Base-by-base conservation (phyloP, 2,113 vertebrate species). In the Archocentrus centrarchus region DNA sequence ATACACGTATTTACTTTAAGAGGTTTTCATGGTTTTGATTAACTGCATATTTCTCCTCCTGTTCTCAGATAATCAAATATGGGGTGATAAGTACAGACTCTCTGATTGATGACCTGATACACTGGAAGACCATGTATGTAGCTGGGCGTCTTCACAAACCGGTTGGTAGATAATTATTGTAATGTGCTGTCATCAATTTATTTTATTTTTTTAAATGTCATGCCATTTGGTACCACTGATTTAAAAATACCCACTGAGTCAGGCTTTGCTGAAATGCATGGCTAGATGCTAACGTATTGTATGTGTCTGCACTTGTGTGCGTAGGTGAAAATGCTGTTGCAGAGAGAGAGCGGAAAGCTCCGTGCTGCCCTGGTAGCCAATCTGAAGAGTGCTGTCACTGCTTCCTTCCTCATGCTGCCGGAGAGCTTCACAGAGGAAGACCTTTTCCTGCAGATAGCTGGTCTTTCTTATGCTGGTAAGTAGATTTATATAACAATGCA, bases 101-200 rank as follows among this genome's bases (percentile, higher is more conserved):
- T 17, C 93, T 99, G 81, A 96, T 98, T 44, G 96, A 98, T 18
- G 98, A 99, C 88, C 95, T 99, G 57, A 90, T 97, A 77, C 96
- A 97, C 94, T 99, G 98, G 98, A 98, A 96, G 80, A 98, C 96
- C 4, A 79, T 99, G 76, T 99, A 99, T 20, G 89, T 98, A 1
- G 97, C 98, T 63, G 98, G 98, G 68, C 96, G 98, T 41, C 96
- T 99, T 6, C 98, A 99, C 73, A 99, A 99, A 89, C 98, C 98
- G 22, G 98, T 99, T 87, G 96, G 95, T 93, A 82, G 58, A 41
- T 24, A 27, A 27, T 24, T 75, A 41, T 64, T 57, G 3, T 24
- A 35, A 37, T 47, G 44, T 53, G 17, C 30, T 27, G 13, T 68
- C 39, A 24, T 1, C 3, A 14, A 1, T 14, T 44, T 4, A 13